Base-by-base conservation (phyloP, 1,140 invertebrate genomes). In the Zophobas morio region DNA sequence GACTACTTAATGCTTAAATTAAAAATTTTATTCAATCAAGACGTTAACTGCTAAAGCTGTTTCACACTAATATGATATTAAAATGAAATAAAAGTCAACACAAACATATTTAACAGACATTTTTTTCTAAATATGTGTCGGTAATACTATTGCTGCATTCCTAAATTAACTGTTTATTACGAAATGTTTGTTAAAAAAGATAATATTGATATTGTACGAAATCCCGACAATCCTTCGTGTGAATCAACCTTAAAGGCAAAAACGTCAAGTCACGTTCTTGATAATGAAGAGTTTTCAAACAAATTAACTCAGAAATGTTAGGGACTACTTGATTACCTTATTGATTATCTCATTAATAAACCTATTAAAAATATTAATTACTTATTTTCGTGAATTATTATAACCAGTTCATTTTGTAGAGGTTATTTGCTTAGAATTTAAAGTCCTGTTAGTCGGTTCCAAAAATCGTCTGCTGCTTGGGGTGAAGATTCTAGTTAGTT, bases 341-440 rank as follows among this genome's bases (percentile, higher is more conserved):
- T 76, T 76, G 75, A 76, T 70, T 76, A 54, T 70, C 75, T 76
- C 75, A 76, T 76, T 76, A 76, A 51, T 70, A 70, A 76, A 70
- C 74, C 57, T 66, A 76, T 76, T 76, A 76, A 76, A 73, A 73
- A 73, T 73, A 53, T 73, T 73, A 73, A 73, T 73, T 73, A 20
- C 20, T 20, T 20, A 54, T 54, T 39, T 73, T 73, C 8, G 71
- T 73, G 49, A 39, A 70, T 60, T 4, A 46, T 51, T 20, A 5
- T 51, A 51, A 20, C 2, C 2, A 51, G 49, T 51, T 51, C 20
- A 51, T 51, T 51, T 51, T n/a, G 49, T 51, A 20, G 4, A 51
- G n/a, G 6, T 46, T 46, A 20, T 51, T 51, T 20, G 49, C 20
- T 51, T 51, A 2, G n/a, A 20, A n/a, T 51, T 51, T 51, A 20